phyloP scores from a whole-genome alignment of 30 jellyfish, hydroid and myxozoan species.

The Sanderia malayensis region DNA sequence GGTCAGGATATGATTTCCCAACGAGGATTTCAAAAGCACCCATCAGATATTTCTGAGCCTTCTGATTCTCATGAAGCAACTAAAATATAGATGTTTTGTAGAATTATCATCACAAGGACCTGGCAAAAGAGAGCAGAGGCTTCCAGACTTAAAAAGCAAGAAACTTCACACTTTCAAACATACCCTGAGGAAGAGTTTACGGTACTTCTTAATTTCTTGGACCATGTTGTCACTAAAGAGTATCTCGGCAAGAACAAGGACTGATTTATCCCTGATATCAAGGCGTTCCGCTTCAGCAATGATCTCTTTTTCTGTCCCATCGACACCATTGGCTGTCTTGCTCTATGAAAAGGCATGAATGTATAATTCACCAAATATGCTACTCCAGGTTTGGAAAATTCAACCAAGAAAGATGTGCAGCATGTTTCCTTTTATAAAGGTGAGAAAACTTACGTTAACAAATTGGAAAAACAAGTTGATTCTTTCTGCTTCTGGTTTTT shows the following conservation, averaged over 20 bases:
- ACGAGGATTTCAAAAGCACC: constrained; percentile 96
- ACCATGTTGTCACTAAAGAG: constrained; percentile 76
- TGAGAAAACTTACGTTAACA: constrained; percentile 61
- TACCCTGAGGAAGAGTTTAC: constrained; percentile 82
- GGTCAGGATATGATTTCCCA: constrained; percentile 84
- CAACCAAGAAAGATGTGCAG: neutral
- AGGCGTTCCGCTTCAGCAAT: constrained; percentile 98
- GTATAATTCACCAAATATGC: too few species aligned
- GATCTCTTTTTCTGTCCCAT: constrained; percentile 80
- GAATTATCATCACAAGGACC: too few species aligned
- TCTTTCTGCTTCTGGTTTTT: constrained; percentile 85
- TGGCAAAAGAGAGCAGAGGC: neutral
- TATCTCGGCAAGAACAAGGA: constrained; percentile 91
- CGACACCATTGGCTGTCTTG: constrained; percentile 63
- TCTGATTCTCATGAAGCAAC: constrained; percentile 83
- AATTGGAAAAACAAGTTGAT: constrained; percentile 87
- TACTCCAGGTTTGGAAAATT: too few species aligned
- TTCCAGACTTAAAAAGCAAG: neutral
- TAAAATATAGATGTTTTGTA: too few species aligned
- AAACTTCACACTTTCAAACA: neutral
- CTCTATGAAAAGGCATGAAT: constrained; percentile 24
- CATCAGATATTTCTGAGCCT: constrained; percentile 89
- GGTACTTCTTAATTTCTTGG: constrained; percentile 64
- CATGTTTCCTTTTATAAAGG: neutral
- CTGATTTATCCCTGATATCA: constrained; percentile 94